phyloP scores from a whole-genome alignment of 30 jellyfish, hydroid and myxozoan genomes.

The Chrysaora quinquecirrha region DNA sequence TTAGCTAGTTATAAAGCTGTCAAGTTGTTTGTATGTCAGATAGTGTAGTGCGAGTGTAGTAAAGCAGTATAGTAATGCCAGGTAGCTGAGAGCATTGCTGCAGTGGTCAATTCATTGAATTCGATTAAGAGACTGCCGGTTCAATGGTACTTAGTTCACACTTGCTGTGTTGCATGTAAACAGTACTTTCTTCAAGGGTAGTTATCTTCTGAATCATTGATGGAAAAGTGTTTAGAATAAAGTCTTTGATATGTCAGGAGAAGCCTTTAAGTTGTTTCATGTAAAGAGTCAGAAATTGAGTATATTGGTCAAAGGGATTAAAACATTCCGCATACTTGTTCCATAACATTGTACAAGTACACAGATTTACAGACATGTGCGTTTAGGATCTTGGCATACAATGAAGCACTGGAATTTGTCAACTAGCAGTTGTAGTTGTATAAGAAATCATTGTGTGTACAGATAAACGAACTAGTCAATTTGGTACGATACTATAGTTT shows the following conservation, averaged over 20 bases:
- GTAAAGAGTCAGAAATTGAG: background rate
- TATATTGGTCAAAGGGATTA: background rate
- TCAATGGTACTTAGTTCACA: constrained; percentile 96
- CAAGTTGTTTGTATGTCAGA: too few species aligned
- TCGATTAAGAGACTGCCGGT: constrained; percentile 93
- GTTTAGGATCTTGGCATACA: background rate
- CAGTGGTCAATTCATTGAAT: constrained; percentile 88
- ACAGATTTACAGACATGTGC: constrained; percentile 78
- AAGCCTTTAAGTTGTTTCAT: background rate
- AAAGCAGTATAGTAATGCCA: too few species aligned
- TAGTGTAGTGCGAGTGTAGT: too few species aligned
- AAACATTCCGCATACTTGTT: constrained; percentile 66
- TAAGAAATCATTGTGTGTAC: background rate
- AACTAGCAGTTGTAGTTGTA: too few species aligned
- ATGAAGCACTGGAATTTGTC: too few species aligned
- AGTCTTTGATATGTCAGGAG: background rate
- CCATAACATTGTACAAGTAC: constrained; percentile 62
- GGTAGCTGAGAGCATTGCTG: too few species aligned
- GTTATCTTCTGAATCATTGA: constrained; percentile 81
- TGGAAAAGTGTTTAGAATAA: constrained; percentile 36
- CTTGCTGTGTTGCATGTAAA: constrained; percentile 88
- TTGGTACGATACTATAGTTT: too few species aligned
- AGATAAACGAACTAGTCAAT: too few species aligned
- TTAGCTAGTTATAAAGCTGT: too few species aligned
- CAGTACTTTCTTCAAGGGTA: constrained; percentile 93